Evolutionary conservation across 2,797 vertebrate species (phyloP).

Genomic region (Parauchenoglanis ngamensis): DNA sequence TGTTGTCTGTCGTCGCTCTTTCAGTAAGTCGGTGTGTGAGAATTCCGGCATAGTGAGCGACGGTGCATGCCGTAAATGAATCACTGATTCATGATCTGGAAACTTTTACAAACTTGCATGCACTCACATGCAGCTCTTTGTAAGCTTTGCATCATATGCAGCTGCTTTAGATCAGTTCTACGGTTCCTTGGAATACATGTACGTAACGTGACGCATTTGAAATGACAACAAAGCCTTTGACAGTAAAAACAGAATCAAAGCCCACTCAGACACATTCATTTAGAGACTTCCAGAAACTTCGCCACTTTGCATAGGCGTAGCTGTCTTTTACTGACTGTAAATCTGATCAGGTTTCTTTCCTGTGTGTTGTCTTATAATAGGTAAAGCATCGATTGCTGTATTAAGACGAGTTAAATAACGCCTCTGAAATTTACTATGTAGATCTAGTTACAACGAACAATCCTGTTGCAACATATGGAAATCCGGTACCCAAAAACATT

Average conservation of each 20-base stretch:
- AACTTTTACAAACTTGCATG: neutral
- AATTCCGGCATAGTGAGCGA: too few relatives aligned
- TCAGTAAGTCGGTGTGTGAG: neutral
- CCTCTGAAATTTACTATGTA: too few relatives aligned
- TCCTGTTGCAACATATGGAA: neutral
- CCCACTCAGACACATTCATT: slow-evolving; percentile 45
- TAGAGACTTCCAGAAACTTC: slow-evolving; percentile 34
- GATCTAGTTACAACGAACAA: neutral
- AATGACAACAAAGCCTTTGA: slow-evolving; percentile 48
- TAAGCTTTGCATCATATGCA: neutral
- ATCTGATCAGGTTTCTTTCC: slow-evolving; percentile 27
- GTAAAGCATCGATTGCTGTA: neutral
- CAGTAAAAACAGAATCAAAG: slow-evolving; percentile 27
- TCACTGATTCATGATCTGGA: neutral
- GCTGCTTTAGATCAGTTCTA: slow-evolving; percentile 16
- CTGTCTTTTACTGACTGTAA: slow-evolving; percentile 33
- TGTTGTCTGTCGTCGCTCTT: too few relatives aligned
- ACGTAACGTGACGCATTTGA: slow-evolving; percentile 26
- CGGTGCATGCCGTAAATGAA: neutral
- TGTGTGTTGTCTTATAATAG: neutral
- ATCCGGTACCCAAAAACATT: neutral
- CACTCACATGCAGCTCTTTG: neutral
- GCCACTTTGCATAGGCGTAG: neutral
- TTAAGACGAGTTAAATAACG: neutral
- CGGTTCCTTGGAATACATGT: slow-evolving; percentile 15